Evolutionary conservation across 1,140 invertebrate genomes (phyloP), one percentile per base, ranked within the genome.

Genomic region (Diachasmimorpha longicaudata): DNA sequence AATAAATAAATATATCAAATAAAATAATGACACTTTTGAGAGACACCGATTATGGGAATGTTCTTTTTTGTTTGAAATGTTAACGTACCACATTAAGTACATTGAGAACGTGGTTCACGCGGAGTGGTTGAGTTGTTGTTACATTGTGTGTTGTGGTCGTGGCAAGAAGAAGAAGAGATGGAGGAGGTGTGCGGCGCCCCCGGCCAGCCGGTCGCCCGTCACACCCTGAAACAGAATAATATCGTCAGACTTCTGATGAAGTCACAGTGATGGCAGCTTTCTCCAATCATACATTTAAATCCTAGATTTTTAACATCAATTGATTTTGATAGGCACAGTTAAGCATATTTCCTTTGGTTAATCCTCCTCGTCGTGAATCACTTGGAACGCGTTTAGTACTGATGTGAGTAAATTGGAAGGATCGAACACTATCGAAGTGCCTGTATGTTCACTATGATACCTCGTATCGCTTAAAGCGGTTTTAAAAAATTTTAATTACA

Each of bases 221-320:
- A 88, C 87, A 88, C 87, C 86, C 87, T 88, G 87, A 88, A 88
- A 88, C 87, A 88, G 83, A 87, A 88, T 84, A 87, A 86, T 77
- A 85, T 86, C 84, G 85, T 87, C 85, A 87, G n/a, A 37, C 81
- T 85, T 81, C 82, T 81, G 80, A 85, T 84, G 79, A 82, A 79
- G 79, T 81, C 83, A 75, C 36, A 70, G 3, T 39, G 11, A 11
- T 70, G 19, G 68, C 52, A 52, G 16, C 14, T 70, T 23, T 52
- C 13, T 8, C 13, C 48, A 23, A 74, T 19, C 44, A 55, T 39
- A 39, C 14, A 31, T 44, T 55, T 39, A 11, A 37, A 31, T 31
- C 48, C 23, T 36, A 36, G 21, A 25, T 48, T 31, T 3, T 71
- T 19, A 21, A 70, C 31, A 31, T 31, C 2, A 31, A 31, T 6